Percentiles rank a stretch among this genome's conserved stretches.
Conservation (phyloP, 2,113 vertebrate species). For the Peromyscus californicus region DNA sequence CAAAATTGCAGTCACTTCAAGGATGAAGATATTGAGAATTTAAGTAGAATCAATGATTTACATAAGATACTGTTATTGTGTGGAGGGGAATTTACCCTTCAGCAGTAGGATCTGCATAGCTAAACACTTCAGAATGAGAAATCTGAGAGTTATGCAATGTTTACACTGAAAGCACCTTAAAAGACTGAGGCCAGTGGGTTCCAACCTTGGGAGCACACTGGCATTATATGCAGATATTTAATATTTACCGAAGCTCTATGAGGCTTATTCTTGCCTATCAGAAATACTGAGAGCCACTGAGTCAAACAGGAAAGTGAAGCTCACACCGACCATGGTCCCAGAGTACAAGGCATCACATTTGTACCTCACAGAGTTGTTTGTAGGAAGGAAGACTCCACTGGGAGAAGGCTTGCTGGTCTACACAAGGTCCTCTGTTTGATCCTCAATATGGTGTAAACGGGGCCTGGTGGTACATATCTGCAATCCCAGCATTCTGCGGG, state of each 20-base stretch:
- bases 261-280: not conserved
- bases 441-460: not conserved
- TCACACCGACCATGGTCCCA: not conserved
- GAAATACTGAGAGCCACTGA: not conserved
- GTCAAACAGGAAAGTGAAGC: not conserved
- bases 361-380: not conserved
- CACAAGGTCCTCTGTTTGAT: not conserved
- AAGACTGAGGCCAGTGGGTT: not conserved
- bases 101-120: not conserved
- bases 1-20: not conserved
- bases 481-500: not conserved
- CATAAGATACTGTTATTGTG: not conserved
- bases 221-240: not conserved
- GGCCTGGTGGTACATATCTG: not conserved
- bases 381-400: not conserved
- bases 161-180: not conserved
- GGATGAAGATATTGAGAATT: not conserved
- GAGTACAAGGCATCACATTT: not conserved
- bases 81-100: not conserved
- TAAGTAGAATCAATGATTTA: not conserved
- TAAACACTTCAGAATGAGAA: not conserved
- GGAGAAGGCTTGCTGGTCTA: not conserved
- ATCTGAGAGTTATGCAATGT: not conserved
- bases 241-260: not conserved
- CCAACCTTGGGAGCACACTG: not conserved